A percentile compares a stretch with the other conserved stretches of the same genome.
phyloP scores from a whole-genome alignment of 2,888 invertebrate genomes.

The Habroteleia sp. region DNA sequence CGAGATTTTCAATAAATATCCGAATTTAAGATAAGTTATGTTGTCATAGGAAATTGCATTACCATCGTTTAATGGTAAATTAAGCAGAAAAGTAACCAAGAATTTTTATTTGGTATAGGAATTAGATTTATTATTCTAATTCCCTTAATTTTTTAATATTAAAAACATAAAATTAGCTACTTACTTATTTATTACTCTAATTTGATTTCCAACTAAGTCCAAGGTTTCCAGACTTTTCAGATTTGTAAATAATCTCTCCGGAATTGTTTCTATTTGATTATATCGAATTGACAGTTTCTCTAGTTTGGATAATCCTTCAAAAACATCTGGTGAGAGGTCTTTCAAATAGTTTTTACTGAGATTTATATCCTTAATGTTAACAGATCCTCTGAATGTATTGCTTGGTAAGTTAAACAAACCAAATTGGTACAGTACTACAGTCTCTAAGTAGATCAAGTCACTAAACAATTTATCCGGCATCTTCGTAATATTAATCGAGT shows the following conservation, averaged over 20 bases:
- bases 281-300: conserved; percentile 85
- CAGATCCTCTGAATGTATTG: conserved; percentile 85
- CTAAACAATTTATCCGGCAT: conserved; percentile 85
- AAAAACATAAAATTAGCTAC: conserved; percentile 60
- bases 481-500: conserved; percentile 81
- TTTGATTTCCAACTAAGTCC: conserved; percentile 85
- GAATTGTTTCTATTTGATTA: conserved; percentile 78
- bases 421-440: conserved; percentile 83
- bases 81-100: too few relatives aligned
- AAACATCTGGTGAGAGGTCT: conserved; percentile 82
- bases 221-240: conserved; percentile 54
- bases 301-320: conserved; percentile 85
- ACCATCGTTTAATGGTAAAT: too few relatives aligned
- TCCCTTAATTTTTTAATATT: not conserved
- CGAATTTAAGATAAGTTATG: too few relatives aligned
- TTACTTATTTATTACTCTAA: conserved; percentile 84
- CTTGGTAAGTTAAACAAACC: conserved; percentile 84
- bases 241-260: conserved; percentile 84
- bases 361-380: conserved; percentile 83
- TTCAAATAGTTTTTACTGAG: conserved; percentile 82
- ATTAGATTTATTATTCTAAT: too few relatives aligned
- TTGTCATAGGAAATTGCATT: too few relatives aligned
- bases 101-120: too few relatives aligned
- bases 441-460: conserved; percentile 83
- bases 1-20: too few relatives aligned